These are phyloP conservation scores for Lophotis ruficrista DNA, from an alignment of 2,113 vertebrate genomes.

Conservation along the genomic window DNA sequence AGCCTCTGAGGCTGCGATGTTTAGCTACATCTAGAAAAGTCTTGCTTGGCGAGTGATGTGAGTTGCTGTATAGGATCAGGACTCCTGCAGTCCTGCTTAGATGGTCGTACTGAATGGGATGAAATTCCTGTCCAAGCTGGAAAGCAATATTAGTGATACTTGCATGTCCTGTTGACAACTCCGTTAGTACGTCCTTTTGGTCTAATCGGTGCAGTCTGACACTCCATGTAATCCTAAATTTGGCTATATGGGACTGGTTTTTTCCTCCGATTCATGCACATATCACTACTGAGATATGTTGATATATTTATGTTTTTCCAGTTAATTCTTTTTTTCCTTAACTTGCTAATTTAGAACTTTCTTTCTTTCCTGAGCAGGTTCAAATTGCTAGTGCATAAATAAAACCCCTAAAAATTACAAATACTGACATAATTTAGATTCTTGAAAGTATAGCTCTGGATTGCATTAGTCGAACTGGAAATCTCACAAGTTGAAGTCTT, in stretches of 20 bases:
- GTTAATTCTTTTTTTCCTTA: neutral
- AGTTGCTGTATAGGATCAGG: neutral
- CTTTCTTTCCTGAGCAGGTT: neutral
- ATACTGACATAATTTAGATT: neutral
- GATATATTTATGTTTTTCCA: neutral
- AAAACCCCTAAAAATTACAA: neutral
- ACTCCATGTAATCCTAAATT: neutral
- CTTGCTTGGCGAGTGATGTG: neutral
- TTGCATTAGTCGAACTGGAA: neutral
- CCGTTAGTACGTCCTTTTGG: neutral
- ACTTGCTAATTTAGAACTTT: neutral
- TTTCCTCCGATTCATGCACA: neutral
- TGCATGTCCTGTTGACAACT: neutral
- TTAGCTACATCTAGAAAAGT: neutral
- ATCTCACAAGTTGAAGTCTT: neutral
- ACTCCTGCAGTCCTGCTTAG: neutral
- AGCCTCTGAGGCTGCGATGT: neutral
- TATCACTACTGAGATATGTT: neutral
- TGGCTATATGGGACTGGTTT: neutral
- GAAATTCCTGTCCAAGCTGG: neutral
- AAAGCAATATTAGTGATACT: neutral
- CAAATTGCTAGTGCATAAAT: neutral
- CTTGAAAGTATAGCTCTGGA: neutral
- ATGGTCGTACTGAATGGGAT: neutral
- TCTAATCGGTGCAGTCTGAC: neutral